These are phyloP conservation scores for Drosophila stalkeri DNA, from an alignment of 2,888 invertebrate species.

Conservation along the genomic window DNA sequence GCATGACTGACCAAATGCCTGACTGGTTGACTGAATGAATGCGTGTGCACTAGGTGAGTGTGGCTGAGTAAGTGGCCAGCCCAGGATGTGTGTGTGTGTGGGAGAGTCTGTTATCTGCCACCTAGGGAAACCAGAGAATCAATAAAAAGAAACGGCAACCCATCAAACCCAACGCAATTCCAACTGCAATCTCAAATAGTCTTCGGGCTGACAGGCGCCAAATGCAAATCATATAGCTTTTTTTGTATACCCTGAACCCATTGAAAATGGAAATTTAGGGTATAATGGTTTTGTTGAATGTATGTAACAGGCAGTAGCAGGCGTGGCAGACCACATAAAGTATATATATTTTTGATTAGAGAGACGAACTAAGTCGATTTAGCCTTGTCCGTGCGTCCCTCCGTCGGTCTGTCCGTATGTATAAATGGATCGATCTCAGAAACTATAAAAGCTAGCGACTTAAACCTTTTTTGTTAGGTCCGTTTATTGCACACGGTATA, in stretches of 20 bases:
- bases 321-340: too few species aligned
- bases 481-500: too few species aligned
- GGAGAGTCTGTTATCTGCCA: slow-evolving; percentile 4
- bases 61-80: slow-evolving; percentile 2
- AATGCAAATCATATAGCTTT: slow-evolving; percentile 59
- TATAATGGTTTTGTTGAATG: too few species aligned
- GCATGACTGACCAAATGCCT: slow-evolving; percentile 56
- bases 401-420: too few species aligned
- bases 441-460: too few species aligned
- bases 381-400: too few species aligned
- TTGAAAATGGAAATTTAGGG: too few species aligned
- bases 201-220: slow-evolving; percentile 39
- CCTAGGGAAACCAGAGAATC: slow-evolving; percentile 10
- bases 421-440: too few species aligned
- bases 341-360: too few species aligned
- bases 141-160: slow-evolving; percentile 32
- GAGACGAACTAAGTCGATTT: too few species aligned
- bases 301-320: too few species aligned
- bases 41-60: slow-evolving; percentile 7
- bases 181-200: slow-evolving; percentile 35
- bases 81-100: neutral
- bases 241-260: neutral
- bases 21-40: slow-evolving; percentile 39
- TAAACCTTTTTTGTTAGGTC: too few species aligned
- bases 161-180: slow-evolving; percentile 1